Evolutionary conservation across 2,113 vertebrate genomes (phyloP).

Genomic region (Cisticola juncidis): DNA sequence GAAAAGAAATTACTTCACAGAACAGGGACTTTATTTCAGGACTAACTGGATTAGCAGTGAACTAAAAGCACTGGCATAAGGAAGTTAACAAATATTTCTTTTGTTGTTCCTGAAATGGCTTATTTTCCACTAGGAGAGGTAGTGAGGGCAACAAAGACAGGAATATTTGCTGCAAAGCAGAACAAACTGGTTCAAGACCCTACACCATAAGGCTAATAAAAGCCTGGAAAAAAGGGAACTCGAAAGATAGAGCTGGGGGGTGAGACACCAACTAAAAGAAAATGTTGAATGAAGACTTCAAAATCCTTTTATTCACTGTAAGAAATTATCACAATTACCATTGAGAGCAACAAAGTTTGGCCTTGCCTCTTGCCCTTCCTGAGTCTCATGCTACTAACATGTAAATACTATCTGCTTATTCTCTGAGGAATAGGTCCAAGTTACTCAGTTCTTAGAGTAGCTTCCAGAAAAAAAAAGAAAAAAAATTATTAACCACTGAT

Average conservation of each 20-base stretch:
- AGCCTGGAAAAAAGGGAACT: not conserved
- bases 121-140: not conserved
- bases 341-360: not conserved
- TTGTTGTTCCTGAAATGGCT: not conserved
- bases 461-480: not conserved
- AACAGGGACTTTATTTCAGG: not conserved
- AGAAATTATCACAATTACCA: not conserved
- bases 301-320: not conserved
- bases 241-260: rapidly evolving
- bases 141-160: not conserved
- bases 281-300: not conserved
- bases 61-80: not conserved
- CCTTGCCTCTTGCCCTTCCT: rapidly evolving
- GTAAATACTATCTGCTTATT: not conserved
- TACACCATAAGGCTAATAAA: not conserved
- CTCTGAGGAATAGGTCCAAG: not conserved
- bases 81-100: not conserved
- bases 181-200: not conserved
- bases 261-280: not conserved
- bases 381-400: not conserved
- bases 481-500: not conserved
- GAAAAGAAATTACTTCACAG: not conserved
- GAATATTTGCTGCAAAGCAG: not conserved
- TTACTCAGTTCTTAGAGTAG: not conserved
- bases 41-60: not conserved